Evolutionary conservation across 2,888 invertebrate species (phyloP).

Genomic region (Drosophila multiciliata): DNA sequence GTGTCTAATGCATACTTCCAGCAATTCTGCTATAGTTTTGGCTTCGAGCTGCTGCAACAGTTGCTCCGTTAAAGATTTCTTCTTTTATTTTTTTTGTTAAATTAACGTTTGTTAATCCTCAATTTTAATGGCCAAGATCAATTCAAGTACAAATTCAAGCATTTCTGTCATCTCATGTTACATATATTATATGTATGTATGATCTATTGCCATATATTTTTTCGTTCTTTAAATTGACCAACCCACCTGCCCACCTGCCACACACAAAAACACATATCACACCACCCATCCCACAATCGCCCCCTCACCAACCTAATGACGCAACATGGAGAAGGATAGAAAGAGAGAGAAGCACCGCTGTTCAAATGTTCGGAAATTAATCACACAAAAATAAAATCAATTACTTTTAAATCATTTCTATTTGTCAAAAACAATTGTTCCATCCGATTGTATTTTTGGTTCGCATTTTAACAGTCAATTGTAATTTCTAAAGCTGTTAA

Average conservation of each 20-base stretch:
- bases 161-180: constrained; percentile 39
- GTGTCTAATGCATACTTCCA: constrained; percentile 65
- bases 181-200: constrained; percentile 16
- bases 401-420: constrained; percentile 11
- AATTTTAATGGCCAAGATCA: constrained; percentile 40
- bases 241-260: constrained; percentile 33
- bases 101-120: constrained; percentile 15
- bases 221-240: constrained; percentile 27
- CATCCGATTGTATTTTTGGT: constrained; percentile 17
- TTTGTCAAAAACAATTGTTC: constrained; percentile 40
- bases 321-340: constrained; percentile 84
- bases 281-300: constrained; percentile 14
- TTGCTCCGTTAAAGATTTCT: constrained; percentile 39
- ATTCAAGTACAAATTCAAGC: constrained; percentile 73
- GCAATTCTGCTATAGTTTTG: constrained; percentile 58
- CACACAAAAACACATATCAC: constrained; percentile 23
- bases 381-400: neutral
- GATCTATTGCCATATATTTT: constrained; percentile 16
- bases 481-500: neutral
- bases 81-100: constrained; percentile 1
- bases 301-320: constrained; percentile 38
- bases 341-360: constrained; percentile 41
- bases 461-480: neutral
- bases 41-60: constrained; percentile 70
- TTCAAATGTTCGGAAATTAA: constrained; percentile 43